Base-by-base conservation (phyloP, 2,113 vertebrate species). In the Prunella fulvescens region DNA sequence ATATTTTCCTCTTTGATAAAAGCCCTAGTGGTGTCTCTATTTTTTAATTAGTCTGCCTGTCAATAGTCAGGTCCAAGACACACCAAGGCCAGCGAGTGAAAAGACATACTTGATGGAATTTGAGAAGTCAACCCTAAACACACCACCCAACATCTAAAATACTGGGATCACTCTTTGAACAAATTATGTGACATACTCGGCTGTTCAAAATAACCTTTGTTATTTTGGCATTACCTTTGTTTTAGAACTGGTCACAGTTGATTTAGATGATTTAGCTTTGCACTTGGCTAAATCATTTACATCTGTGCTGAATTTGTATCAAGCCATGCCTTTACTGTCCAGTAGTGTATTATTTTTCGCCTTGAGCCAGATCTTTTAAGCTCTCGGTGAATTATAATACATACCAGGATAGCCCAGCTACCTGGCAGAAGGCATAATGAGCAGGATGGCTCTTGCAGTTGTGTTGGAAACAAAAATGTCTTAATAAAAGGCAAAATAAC, bases 1-100 rank as follows among this genome's bases (percentile, higher is more conserved):
- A 58, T 65, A 81, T 90, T 92, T 87, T 93, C 69, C 80, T 88
- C 77, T 95, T 96, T 89, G 90, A 96, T 64, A 94, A 93, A 67
- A 10, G 3, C 58, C 61, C 56, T 29, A 71, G 37, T 85, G 88
- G 94, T 50, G 91, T 64, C 39, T 83, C 76, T 89, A 67, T 67
- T 91, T 95, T 93, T 62, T 5, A 87, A 90, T 92, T 81, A 69
- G 44, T 42, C 24, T 91, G 76, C 61, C 69, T 67, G 26, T 86
- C 90, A 96, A 87, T 51, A 91, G 50, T 50, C 26, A 37, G 24
- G 53, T 77, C 31, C 47, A 81, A 80, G 54, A 81, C 37, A 22
- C 12, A 66, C 39, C 62, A 80, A 88, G 78, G 64, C 19, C 22
- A 77, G 71, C 0, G 2, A 82, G 42, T 22, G 33, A 74, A 73